Evolutionary conservation across 1,140 invertebrate genomes (phyloP), one percentile per base, ranked within the genome.

Genomic region (Drosophila azteca): DNA sequence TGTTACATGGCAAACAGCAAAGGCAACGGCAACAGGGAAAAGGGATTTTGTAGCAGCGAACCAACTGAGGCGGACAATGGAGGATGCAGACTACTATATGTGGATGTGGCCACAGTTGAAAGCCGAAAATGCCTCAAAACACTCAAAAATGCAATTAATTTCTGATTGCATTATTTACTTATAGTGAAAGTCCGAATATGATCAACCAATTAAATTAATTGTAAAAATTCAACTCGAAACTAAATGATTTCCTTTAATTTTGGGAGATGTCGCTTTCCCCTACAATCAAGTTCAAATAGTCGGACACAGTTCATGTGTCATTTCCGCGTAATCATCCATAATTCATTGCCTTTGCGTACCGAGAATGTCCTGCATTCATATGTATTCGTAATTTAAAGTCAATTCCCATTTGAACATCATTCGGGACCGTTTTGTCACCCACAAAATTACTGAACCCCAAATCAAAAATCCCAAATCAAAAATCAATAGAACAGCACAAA

Each of bases 401-500:
- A 22, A 46, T 43, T 31, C 26, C 13, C 49, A 44, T 53, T 66
- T 44, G 77, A 55, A 62, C 64, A 60, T 77, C 50, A 31, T 31
- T 31, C 7, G 29, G 1, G 1, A 9, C 7, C 29, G 70, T 85
- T 74, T 87, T 61, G 52, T 61, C 66, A 66, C 57, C 77, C 62
- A 52, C 52, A 85, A 70, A 74, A 54, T 58, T 55, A 62, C 26
- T 87, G 82, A 87, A 87, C 78, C 82, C 63, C 54, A 67, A 67
- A 82, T 78, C 71, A 87, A 75, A 75, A 87, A 85, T 85, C 81
- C 82, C 87, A 81, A 82, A 24, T 24, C 24, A 24, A 24, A 4
- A 24, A 26, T 85, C 81, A 87, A 85, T 87, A 82, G 78, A 71
- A 70, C 59, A 49, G 35, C 35, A 52, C 55, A 77, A 67, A 87